phyloP scores from a whole-genome alignment of 2,888 invertebrate species.

The Panopea generosa region DNA sequence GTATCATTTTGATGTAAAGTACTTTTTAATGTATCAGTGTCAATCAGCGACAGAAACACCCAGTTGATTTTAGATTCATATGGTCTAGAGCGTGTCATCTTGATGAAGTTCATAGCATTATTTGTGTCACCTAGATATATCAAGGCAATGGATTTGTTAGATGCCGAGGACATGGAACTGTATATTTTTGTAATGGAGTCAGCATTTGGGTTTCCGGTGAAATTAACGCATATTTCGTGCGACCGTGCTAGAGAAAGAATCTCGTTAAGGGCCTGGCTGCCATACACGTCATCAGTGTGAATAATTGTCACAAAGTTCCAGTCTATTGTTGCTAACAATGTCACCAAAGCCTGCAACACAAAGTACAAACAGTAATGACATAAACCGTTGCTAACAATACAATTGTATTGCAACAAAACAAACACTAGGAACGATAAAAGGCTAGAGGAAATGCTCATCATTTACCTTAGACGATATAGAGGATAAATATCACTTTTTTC shows the following conservation, averaged over 20 bases:
- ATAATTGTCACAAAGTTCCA: slow-evolving; percentile 69
- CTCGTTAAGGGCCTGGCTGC: slow-evolving; percentile 21
- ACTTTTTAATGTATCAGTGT: not conserved
- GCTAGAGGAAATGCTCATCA: no score
- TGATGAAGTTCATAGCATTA: slow-evolving; percentile 6
- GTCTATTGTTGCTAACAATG: slow-evolving; percentile 43
- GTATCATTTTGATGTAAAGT: not conserved
- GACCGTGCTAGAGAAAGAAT: slow-evolving; percentile 17
- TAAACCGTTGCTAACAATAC: no score
- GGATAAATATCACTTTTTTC: no score
- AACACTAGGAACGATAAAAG: no score
- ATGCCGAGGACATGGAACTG: not conserved
- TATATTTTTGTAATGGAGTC: slow-evolving; percentile 13
- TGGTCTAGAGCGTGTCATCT: not conserved
- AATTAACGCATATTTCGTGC: slow-evolving; percentile 41
- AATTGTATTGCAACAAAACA: no score
- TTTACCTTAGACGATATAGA: no score
- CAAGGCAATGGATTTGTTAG: slow-evolving; percentile 35
- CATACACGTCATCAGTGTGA: slow-evolving; percentile 59
- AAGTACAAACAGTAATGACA: no score
- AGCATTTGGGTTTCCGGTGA: not conserved
- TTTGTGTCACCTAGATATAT: slow-evolving; percentile 37
- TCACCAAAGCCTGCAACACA: slow-evolving; percentile 58
- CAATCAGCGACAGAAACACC: slow-evolving; percentile 31
- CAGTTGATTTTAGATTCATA: slow-evolving; percentile 30